Evolutionary conservation across 2,797 vertebrate species (phyloP).

Genomic region (Caiman crocodilus): DNA sequence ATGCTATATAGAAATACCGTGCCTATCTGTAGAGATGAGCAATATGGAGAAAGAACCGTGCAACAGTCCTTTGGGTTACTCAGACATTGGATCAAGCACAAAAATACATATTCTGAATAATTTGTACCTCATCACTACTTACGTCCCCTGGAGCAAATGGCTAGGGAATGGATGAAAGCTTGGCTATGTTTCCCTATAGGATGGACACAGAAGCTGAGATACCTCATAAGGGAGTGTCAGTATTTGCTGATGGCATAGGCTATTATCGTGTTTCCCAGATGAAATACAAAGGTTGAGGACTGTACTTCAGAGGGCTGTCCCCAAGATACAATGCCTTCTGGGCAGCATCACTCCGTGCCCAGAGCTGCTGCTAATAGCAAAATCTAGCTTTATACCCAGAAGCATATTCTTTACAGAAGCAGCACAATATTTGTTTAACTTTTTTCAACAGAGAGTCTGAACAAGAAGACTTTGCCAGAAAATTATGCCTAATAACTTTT

Average conservation of each 20-base stretch:
- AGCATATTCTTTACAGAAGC: neutral
- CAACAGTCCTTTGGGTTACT: too few relatives aligned
- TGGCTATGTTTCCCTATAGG: neutral
- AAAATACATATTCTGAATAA: neutral
- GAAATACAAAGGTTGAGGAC: neutral
- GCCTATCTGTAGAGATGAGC: too few relatives aligned
- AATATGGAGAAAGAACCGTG: too few relatives aligned
- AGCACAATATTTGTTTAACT: neutral
- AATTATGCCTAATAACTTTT: neutral
- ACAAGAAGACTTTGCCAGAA: neutral
- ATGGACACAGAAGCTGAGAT: neutral
- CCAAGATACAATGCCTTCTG: neutral
- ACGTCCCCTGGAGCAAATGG: neutral
- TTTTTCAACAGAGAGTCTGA: neutral
- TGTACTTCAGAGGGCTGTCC: neutral
- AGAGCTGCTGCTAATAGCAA: neutral
- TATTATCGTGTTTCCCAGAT: neutral
- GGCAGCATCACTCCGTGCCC: accelerated
- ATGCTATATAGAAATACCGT: too few relatives aligned
- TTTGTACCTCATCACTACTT: neutral
- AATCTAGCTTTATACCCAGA: neutral
- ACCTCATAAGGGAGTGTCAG: neutral
- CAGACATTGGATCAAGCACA: neutral
- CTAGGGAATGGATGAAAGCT: neutral
- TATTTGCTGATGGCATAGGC: neutral